These are phyloP conservation scores for Trogon melanurus DNA, from an alignment of 2,113 vertebrate genomes.

Conservation along the genomic window DNA sequence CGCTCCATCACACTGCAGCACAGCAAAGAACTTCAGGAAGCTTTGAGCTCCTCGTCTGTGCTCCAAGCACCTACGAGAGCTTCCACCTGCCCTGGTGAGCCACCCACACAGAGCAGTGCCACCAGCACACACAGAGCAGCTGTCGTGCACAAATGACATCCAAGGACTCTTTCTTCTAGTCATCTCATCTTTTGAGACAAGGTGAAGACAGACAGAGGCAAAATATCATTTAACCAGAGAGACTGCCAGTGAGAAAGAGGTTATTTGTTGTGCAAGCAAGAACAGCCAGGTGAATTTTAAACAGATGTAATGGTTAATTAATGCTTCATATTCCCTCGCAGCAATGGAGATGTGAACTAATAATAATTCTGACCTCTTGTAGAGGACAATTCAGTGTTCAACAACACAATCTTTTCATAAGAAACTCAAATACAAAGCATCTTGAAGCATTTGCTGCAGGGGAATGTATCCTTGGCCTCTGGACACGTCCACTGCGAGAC, in stretches of 20 bases:
- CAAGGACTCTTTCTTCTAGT: background rate
- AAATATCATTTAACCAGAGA: background rate
- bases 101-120: background rate
- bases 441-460: background rate
- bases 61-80: background rate
- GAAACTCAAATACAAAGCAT: conserved; percentile 9
- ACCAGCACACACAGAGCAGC: background rate
- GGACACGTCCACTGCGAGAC: background rate
- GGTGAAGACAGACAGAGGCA: background rate
- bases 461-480: background rate
- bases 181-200: background rate
- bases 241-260: conserved; percentile 6
- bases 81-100: background rate
- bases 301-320: conserved; percentile 38
- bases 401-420: background rate
- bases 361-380: background rate
- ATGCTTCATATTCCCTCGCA: background rate
- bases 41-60: background rate
- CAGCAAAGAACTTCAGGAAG: background rate
- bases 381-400: background rate
- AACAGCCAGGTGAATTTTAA: conserved; percentile 22
- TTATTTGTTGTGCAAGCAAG: conserved; percentile 21
- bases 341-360: background rate
- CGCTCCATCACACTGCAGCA: background rate
- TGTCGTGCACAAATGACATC: background rate